phyloP scores from a whole-genome alignment of 1,140 invertebrate genomes.

The Habropoda laboriosa region DNA sequence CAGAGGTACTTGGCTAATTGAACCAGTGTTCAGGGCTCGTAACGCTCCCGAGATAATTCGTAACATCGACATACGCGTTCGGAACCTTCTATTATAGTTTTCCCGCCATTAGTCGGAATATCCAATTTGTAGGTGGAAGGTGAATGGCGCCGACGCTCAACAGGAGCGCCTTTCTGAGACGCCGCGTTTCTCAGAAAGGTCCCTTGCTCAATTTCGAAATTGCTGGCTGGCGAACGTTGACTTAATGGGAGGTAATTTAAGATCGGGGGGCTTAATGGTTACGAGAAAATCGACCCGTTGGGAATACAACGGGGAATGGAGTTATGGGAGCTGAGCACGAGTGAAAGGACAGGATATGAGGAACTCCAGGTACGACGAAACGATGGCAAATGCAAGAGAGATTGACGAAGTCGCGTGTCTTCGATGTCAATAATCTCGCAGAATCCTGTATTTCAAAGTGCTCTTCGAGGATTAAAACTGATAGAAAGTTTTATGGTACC shows the following conservation, averaged over 20 bases:
- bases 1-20: too few relatives aligned
- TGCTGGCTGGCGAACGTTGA: constrained; percentile 4
- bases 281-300: constrained; percentile 41
- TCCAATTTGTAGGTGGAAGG: neutral
- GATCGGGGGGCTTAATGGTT: constrained; percentile 29
- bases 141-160: neutral
- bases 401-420: constrained; percentile 28
- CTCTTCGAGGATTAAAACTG: too few relatives aligned
- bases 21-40: too few relatives aligned
- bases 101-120: neutral
- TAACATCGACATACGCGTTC: neutral
- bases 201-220: constrained; percentile 31
- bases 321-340: constrained; percentile 1
- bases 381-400: constrained; percentile 12
- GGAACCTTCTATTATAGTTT: neutral
- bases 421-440: neutral
- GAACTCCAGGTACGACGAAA: neutral
- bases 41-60: neutral
- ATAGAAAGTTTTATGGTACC: neutral
- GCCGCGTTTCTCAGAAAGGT: neutral
- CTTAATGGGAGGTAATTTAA: constrained; percentile 38
- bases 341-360: constrained; percentile 21
- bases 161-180: neutral
- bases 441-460: neutral
- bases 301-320: constrained; percentile 25